Evolutionary conservation across 2,888 invertebrate species (phyloP).

Genomic region (Himalopsyche anomala): DNA sequence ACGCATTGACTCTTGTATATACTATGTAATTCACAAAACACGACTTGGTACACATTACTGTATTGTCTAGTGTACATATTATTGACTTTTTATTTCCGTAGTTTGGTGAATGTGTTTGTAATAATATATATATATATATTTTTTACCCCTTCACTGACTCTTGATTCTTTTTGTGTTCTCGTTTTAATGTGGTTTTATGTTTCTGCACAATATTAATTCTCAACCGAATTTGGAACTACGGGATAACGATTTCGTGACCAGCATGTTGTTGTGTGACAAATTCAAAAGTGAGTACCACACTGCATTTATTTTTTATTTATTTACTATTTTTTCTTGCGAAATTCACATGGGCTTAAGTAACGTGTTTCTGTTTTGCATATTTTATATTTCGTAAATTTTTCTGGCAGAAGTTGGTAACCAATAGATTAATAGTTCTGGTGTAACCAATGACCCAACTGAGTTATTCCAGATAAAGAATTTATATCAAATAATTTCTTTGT

Average conservation of each 20-base stretch:
- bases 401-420: no score
- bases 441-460: no score
- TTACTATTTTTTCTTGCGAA: not conserved
- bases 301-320: constrained; percentile 3
- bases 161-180: not conserved
- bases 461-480: no score
- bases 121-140: not conserved
- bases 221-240: not conserved
- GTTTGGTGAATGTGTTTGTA: constrained; percentile 37
- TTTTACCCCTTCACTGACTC: not conserved
- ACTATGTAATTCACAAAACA: no score
- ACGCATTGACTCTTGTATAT: no score
- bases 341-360: not conserved
- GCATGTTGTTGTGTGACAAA: constrained; percentile 19
- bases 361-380: no score
- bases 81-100: not conserved
- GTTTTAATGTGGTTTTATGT: not conserved
- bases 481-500: no score
- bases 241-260: constrained; percentile 8
- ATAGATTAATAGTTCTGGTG: no score
- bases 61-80: not conserved
- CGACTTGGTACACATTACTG: no score
- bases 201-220: constrained; percentile 2
- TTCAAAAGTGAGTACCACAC: constrained; percentile 43
- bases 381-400: no score